Conservation (phyloP, 2,113 vertebrate genomes). For the Chlamydotis undulata region DNA sequence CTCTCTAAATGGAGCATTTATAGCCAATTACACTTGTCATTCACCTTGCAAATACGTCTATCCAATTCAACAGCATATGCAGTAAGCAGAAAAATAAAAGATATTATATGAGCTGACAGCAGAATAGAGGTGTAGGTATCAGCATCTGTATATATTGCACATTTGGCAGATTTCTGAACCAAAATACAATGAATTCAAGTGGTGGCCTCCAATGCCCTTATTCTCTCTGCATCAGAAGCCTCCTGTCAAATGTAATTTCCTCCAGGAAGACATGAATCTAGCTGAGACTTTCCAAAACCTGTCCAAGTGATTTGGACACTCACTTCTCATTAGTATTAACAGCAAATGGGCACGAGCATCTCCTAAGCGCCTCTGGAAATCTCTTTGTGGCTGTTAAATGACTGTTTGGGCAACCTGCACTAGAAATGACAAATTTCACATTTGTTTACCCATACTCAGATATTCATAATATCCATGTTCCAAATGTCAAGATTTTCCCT, state of each 20-base stretch:
- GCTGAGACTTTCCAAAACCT: constrained; percentile 42
- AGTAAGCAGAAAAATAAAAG: constrained; percentile 51
- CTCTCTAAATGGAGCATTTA: constrained; percentile 67
- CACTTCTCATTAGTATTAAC: constrained; percentile 48
- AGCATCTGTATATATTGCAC: background rate
- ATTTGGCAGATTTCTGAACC: background rate
- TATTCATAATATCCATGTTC: background rate
- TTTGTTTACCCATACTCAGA: background rate
- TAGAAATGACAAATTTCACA: background rate
- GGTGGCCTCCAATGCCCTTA: constrained; percentile 8
- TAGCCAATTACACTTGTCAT: constrained; percentile 69
- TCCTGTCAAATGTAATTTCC: constrained; percentile 48
- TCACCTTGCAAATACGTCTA: constrained; percentile 59
- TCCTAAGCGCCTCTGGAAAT: background rate
- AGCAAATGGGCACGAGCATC: background rate
- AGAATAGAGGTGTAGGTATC: constrained; percentile 2
- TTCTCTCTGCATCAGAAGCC: constrained; percentile 24
- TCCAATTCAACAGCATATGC: constrained; percentile 53
- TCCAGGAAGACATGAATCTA: constrained; percentile 8
- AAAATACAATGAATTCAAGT: background rate
- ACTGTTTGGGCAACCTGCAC: background rate
- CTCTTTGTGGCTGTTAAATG: constrained; percentile 9
- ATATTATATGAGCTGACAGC: constrained; percentile 33
- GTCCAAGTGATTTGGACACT: constrained; percentile 61
- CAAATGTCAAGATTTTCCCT: background rate